Base-by-base conservation (phyloP, 2,113 vertebrate genomes). In the Atrichornis clamosus region DNA sequence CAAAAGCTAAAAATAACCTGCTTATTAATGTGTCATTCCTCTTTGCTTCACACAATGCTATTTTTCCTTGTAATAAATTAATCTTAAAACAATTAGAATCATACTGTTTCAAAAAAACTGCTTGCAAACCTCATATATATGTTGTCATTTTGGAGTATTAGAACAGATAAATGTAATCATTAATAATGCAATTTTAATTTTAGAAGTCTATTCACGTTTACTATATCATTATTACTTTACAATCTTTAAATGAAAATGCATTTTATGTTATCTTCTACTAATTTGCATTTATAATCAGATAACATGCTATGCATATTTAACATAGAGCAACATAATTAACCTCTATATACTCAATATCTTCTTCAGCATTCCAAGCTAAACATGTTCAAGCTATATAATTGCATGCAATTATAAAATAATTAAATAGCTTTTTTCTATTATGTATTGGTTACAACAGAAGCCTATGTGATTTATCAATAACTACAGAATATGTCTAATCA, bases 271-370 rank as follows among this genome's bases (percentile, higher is more conserved):
- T 93, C 64, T 77, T 53, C 64, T 63, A 75, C 37, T 89, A 73
- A 94, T 97, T 96, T 96, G 35, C 68, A 96, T 95, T 94, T 89
- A 68, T 94, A 96, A 97, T 96, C 96, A 95, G 85, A 93, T 91
- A 94, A 88, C 42, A 70, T 84, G 47, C 11, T 85, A 27, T 95
- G 67, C 83, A 94, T 96, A 93, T 74, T 95, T 94, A 89, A 95
- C 77, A 76, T 16, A 96, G 62, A 83, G 42, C 52, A 95, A 94
- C 59, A 73, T 75, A 96, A 97, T 96, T 97, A 95, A 96, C 78
- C 89, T 97, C 81, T 94, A 47, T 79, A 96, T 81, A 20, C 46
- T 84, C 46, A 63, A 47, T 81, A 33, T 53, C n/a, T 92, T 88
- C 59, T 90, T 87, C 46, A 92, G 19, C 35, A 91, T 79, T 86